Evolutionary conservation across 2,888 invertebrate species (phyloP).

Genomic region (Philereme vetulata): DNA sequence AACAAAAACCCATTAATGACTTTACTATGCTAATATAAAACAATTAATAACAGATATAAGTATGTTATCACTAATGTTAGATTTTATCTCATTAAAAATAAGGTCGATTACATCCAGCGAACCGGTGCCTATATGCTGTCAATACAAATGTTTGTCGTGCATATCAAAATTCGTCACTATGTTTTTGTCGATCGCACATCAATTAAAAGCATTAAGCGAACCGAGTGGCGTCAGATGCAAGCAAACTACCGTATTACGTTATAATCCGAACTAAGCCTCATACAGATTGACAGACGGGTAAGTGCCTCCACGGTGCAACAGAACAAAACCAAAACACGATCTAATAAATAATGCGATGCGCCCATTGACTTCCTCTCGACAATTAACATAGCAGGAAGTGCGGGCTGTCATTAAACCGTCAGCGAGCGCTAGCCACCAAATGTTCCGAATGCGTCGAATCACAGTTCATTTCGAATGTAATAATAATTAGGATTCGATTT

Average conservation of each 20-base stretch:
- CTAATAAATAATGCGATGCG: slow-evolving; percentile 77
- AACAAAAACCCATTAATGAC: background rate
- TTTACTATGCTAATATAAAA: slow-evolving; percentile 6
- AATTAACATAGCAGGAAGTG: slow-evolving; percentile 81
- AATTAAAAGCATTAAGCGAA: slow-evolving; percentile 75
- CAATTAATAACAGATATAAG: background rate
- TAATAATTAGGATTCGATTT: slow-evolving; percentile 71
- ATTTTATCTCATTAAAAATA: slow-evolving; percentile 38
- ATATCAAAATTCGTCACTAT: slow-evolving; percentile 47
- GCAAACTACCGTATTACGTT: slow-evolving; percentile 82
- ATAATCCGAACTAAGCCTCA: slow-evolving; percentile 74
- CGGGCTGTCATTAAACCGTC: slow-evolving; percentile 80
- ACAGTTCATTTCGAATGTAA: slow-evolving; percentile 1
- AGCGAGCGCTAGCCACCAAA: slow-evolving; percentile 64
- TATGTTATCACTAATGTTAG: slow-evolving; percentile 6
- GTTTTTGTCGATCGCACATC: slow-evolving; percentile 54
- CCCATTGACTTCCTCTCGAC: slow-evolving; percentile 74
- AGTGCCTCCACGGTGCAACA: slow-evolving; percentile 68
- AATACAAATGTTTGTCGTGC: slow-evolving; percentile 41
- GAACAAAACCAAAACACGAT: slow-evolving; percentile 63
- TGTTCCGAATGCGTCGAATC: slow-evolving; percentile 66
- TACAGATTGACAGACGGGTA: slow-evolving; percentile 74
- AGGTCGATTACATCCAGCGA: slow-evolving; percentile 32
- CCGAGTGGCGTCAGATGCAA: slow-evolving; percentile 69
- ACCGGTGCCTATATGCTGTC: slow-evolving; percentile 43